phyloP scores from a whole-genome alignment of 2,797 vertebrate genomes.

The Sebastes trivittatus region DNA sequence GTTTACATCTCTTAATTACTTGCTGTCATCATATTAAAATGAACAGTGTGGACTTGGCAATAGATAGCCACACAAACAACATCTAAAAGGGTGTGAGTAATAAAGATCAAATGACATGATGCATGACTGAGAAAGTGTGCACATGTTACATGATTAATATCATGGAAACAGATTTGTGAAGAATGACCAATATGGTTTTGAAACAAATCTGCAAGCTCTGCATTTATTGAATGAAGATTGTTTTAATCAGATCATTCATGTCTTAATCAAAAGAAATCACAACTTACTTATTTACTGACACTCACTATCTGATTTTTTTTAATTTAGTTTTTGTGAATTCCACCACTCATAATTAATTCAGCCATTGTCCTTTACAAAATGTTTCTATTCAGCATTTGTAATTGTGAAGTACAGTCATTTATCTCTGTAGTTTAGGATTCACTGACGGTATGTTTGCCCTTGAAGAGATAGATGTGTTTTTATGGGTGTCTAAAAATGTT shows the following conservation, averaged over 20 bases:
- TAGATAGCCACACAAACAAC: constrained; percentile 3
- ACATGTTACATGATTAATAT: background rate
- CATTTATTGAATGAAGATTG: background rate
- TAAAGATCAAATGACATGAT: background rate
- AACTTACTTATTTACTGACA: no score
- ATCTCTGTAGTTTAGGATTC: background rate
- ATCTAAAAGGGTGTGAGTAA: background rate
- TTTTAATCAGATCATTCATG: background rate
- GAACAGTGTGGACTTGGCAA: constrained; percentile 5
- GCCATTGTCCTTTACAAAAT: background rate
- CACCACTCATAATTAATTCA: background rate
- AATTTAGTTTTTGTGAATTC: background rate
- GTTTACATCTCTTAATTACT: constrained; percentile 42
- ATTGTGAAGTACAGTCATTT: background rate
- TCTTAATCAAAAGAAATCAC: background rate
- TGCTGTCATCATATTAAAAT: constrained; percentile 34
- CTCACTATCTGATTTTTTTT: background rate
- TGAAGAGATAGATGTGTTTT: background rate
- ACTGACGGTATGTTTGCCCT: background rate
- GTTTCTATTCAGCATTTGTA: background rate
- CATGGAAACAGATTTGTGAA: background rate
- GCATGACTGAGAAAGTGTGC: background rate
- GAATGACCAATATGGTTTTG: background rate
- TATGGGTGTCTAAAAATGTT: background rate
- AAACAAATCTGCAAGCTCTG: background rate